phyloP scores from a whole-genome alignment of 2,113 vertebrate species.

The Phalacrocorax aristotelis region DNA sequence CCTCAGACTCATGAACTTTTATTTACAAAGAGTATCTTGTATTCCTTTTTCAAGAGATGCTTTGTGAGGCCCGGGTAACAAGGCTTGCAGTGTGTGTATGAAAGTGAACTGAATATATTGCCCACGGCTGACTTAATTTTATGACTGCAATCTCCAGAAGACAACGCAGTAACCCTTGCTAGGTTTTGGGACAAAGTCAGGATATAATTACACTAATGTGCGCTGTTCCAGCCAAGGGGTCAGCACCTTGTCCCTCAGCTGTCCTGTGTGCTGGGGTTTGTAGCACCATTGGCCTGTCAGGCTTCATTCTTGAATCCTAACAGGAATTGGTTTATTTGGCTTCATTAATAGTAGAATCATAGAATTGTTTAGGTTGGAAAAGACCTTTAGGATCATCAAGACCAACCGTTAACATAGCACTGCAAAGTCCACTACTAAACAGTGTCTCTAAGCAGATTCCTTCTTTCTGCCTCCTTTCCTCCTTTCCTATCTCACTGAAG shows the following conservation, averaged over 20 bases:
- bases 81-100: constrained; percentile 77
- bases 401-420: too few relatives aligned
- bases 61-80: constrained; percentile 78
- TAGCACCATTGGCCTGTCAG: neutral
- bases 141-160: constrained; percentile 39
- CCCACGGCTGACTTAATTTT: constrained; percentile 62
- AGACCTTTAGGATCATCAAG: too few relatives aligned
- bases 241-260: neutral
- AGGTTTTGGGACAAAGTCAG: neutral
- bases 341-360: neutral
- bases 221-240: neutral
- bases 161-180: constrained; percentile 46
- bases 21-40: constrained; percentile 86
- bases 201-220: neutral
- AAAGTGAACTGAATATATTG: constrained; percentile 48
- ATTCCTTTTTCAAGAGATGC: constrained; percentile 79
- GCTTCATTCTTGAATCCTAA: neutral
- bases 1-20: constrained; percentile 79
- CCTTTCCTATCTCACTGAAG: neutral
- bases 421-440: too few relatives aligned
- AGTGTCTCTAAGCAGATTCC: neutral
- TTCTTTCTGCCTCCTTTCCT: neutral
- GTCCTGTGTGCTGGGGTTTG: neutral
- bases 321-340: rapidly evolving
- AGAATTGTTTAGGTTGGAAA: too few relatives aligned